Conservation (phyloP, 1,140 invertebrate genomes). For the roundworm (Caenorhabditis elegans) region WBcel235 BX284603.4:736001-736500, state of each 20-base stretch:
- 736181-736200: background rate
- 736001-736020: background rate
- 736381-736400: background rate
- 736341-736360: background rate
- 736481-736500: too few relatives aligned
- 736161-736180: too few relatives aligned
- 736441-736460: slow-evolving; percentile 2
- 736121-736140: too few relatives aligned
- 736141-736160: too few relatives aligned
- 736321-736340: background rate
- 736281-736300: too few relatives aligned
- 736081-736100: too few relatives aligned
- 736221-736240: slow-evolving; percentile 21
- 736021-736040: background rate
- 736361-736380: slow-evolving; percentile 19
- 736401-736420: background rate
- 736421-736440: too few relatives aligned
- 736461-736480: background rate
- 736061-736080: too few relatives aligned
- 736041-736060: too few relatives aligned
- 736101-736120: too few relatives aligned
- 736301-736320: background rate
- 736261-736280: slow-evolving; percentile 27
- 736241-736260: slow-evolving; percentile 20
- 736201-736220: background rate